Conservation (phyloP, 2,113 vertebrate species). For the Rhinopomastus cyanomelas region DNA sequence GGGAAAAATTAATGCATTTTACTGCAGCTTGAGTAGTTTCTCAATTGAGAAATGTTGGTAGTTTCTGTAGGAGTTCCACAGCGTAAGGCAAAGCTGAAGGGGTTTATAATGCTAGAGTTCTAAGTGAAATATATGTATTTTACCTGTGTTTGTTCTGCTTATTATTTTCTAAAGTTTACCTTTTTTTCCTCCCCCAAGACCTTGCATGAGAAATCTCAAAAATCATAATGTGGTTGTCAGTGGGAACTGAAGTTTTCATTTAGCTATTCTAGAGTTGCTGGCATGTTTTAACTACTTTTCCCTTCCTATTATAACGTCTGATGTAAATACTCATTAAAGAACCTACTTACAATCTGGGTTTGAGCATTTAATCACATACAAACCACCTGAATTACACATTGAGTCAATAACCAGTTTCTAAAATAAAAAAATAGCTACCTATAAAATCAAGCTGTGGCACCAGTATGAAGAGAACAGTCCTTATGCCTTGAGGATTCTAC, state of each 20-base stretch:
- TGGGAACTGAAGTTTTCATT: neutral
- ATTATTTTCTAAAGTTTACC: neutral
- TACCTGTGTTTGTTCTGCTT: neutral
- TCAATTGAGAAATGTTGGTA: neutral
- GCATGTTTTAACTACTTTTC: neutral
- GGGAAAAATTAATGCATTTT: neutral
- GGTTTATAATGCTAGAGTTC: neutral
- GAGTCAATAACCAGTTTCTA: neutral
- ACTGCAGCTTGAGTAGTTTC: neutral
- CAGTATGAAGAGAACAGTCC: neutral
- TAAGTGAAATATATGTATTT: neutral
- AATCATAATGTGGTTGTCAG: neutral
- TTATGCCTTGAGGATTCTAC: neutral
- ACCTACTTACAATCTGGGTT: neutral
- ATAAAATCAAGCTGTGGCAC: neutral
- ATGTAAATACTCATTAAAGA: neutral
- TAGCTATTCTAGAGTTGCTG: neutral
- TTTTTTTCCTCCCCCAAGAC: neutral
- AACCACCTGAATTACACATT: neutral
- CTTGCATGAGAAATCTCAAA: neutral
- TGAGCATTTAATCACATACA: neutral
- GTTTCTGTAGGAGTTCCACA: slow-evolving; percentile 6
- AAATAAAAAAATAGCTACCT: neutral
- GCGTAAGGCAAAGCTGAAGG: slow-evolving; percentile 8
- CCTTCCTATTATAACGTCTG: neutral